Evolutionary conservation across 2,888 invertebrate species (phyloP).

Genomic region (Neoaliturus tenellus): DNA sequence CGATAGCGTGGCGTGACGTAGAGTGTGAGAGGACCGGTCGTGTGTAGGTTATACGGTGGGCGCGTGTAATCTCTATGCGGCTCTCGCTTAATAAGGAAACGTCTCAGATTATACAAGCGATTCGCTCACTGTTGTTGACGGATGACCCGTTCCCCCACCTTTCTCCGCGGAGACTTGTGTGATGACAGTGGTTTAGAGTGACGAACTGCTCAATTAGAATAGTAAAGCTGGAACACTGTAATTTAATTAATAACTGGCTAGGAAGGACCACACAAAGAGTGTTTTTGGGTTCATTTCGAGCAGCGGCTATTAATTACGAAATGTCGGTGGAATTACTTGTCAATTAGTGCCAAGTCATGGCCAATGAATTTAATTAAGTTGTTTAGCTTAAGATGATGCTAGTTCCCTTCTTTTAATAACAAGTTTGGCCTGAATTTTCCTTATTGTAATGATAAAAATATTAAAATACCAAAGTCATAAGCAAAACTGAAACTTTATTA

Average conservation of each 20-base stretch:
- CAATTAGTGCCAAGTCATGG: too few relatives aligned
- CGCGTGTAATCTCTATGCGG: slow-evolving; percentile 32
- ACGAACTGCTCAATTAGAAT: not conserved
- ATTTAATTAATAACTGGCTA: not conserved
- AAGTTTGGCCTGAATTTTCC: too few relatives aligned
- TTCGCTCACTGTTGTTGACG: slow-evolving; percentile 29
- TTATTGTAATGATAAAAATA: too few relatives aligned
- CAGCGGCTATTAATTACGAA: too few relatives aligned
- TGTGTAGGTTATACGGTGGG: not conserved
- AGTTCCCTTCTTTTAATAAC: too few relatives aligned
- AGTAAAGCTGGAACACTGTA: not conserved
- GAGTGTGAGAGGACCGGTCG: not conserved
- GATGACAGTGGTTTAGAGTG: not conserved
- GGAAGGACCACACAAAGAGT: not conserved
- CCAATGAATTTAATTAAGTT: too few relatives aligned
- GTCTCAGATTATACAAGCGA: slow-evolving; percentile 39
- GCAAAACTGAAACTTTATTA: too few relatives aligned
- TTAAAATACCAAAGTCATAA: too few relatives aligned
- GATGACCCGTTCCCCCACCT: not conserved
- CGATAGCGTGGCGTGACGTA: not conserved
- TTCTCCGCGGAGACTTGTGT: not conserved
- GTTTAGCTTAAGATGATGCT: too few relatives aligned
- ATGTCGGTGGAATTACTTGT: too few relatives aligned
- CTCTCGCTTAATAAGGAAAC: slow-evolving; percentile 44
- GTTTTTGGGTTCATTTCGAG: too few relatives aligned